Conservation (phyloP, 2,113 vertebrate species). For the Thamnophis sirtalis region DNA sequence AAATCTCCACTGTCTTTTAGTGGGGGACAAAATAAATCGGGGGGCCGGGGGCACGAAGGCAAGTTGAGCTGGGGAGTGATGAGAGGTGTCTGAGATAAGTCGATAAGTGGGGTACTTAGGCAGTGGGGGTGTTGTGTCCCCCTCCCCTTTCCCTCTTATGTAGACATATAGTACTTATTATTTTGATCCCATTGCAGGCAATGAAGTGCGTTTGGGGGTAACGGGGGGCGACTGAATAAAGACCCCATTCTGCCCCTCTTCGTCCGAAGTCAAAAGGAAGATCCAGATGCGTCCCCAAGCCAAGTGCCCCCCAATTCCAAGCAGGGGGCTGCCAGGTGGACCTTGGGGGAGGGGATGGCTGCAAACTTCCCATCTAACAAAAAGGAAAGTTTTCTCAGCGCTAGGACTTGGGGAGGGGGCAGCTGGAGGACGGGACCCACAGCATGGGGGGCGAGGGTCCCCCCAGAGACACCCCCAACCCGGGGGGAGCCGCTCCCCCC, state of each 20-base stretch:
- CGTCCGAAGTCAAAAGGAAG: not conserved
- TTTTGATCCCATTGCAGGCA: not conserved
- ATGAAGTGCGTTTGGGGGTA: conserved; percentile 13
- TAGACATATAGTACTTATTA: not conserved
- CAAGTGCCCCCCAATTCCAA: not conserved
- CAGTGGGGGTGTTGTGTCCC: not conserved
- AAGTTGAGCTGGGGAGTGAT: not conserved
- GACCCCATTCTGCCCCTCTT: not conserved
- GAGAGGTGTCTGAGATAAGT: not conserved
- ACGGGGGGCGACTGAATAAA: not conserved
- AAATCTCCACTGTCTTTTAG: not conserved
- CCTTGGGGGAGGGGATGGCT: conserved; percentile 19
- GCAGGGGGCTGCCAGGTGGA: not conserved
- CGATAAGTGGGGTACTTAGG: not conserved
- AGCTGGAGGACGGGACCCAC: conserved; percentile 10
- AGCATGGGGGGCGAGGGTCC: conserved; percentile 8
- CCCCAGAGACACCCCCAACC: conserved; percentile 1
- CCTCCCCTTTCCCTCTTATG: not conserved
- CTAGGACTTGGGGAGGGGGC: not conserved
- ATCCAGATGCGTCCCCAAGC: not conserved
- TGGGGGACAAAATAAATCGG: not conserved
- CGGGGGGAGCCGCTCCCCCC: conserved; percentile 61
- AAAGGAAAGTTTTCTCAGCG: conserved; percentile 18
- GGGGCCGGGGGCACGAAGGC: not conserved
- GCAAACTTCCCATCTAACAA: conserved; percentile 27